Base-by-base conservation (phyloP, 2,113 vertebrate species). In the Hippoglossus stenolepis region DNA sequence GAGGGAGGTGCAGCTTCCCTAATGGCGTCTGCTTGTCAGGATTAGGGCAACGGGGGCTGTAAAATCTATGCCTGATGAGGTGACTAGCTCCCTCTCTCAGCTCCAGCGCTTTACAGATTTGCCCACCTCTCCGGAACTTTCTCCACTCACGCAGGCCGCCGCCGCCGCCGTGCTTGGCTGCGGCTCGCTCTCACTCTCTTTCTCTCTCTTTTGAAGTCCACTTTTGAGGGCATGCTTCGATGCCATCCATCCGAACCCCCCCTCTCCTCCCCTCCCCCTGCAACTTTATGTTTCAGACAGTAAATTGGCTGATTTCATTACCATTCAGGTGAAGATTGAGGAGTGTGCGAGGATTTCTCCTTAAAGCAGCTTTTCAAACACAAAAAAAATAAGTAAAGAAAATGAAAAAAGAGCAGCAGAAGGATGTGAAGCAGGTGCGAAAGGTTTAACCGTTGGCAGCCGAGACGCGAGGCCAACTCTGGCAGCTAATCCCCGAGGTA, bases 231-330 rank as follows among this genome's bases (percentile, higher is more conserved):
- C 85, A 88, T 91, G 93, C 49, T 68, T 90, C 65, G 38, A 57
- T 91, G 81, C 84, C 87, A 73, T 70, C 86, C 70, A 23, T 69
- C 80, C 80, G 21, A 85, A 72, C 68, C 72, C 40, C 78, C 67
- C 28, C 28, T 2, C 28, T 1, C 35, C 35, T 9, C 31, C 9
- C 9, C 10, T 0, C 10, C 35, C 17, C 15, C 13, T 18, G 13
- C 8, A 70, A 85, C 71, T 79, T 88, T 90, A 53, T n/a, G 62
- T 93, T 91, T 93, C 77, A 91, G 59, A 43, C 67, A 70, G 68
- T 45, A 95, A 95, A 95, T 90, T 95, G 86, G 87, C 88, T 87
- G 88, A 92, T 94, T 95, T 93, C 79, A 88, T 95, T 94, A 88
- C 63, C 89, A 85, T 84, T 91, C 93, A 95, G 90, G 89, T 96